Conservation (phyloP, 2,113 vertebrate genomes). For the Pelvicachromis taeniatus region DNA sequence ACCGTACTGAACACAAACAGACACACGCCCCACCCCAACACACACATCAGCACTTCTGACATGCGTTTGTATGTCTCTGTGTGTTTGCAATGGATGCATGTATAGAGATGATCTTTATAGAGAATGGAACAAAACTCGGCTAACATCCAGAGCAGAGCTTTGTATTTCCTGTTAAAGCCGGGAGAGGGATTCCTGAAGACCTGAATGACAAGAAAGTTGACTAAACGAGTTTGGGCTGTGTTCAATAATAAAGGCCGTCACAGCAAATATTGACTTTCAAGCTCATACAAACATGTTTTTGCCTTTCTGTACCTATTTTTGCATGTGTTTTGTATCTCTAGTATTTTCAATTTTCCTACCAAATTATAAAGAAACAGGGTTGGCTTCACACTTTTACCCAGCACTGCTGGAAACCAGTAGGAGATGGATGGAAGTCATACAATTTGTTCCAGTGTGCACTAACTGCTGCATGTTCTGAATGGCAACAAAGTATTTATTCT, state of each 20-base stretch:
- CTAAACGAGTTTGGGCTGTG: not conserved
- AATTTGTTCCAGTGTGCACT: not conserved
- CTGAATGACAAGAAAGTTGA: not conserved
- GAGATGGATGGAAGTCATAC: not conserved
- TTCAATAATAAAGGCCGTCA: not conserved
- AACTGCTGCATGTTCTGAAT: accelerated
- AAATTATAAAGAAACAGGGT: not conserved
- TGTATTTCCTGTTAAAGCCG: not conserved
- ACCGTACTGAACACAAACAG: not conserved
- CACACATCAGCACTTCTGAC: not conserved
- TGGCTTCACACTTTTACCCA: not conserved
- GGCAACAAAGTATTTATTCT: not conserved
- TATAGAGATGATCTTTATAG: not conserved
- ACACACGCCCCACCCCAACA: not conserved
- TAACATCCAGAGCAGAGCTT: not conserved
- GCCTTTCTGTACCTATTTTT: not conserved
- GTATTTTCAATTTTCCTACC: not conserved
- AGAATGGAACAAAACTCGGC: not conserved
- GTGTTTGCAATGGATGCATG: not conserved
- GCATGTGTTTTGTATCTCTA: not conserved
- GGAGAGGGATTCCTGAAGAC: not conserved
- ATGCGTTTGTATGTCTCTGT: not conserved
- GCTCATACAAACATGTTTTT: not conserved
- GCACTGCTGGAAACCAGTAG: not conserved
- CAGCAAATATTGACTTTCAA: not conserved